Conservation (phyloP, 2,797 vertebrate species). For the Gallinago nigripennis region DNA sequence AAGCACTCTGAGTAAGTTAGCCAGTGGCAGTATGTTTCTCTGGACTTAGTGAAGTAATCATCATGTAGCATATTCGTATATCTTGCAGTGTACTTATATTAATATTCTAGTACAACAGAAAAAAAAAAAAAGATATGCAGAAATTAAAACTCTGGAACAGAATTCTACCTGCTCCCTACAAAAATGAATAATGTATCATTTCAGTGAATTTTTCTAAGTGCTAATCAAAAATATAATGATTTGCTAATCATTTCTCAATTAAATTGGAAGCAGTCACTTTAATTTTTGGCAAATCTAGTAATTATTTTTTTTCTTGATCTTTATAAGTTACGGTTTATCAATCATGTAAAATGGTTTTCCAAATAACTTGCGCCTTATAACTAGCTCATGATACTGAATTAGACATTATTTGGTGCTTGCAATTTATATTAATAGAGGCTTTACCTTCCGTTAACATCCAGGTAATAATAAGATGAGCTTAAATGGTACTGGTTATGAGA, state of each 20-base stretch:
- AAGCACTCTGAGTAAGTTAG: neutral
- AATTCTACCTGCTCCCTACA: neutral
- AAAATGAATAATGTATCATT: neutral
- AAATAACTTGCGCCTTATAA: neutral
- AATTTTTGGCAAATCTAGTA: neutral
- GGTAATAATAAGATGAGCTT: neutral
- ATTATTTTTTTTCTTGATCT: neutral
- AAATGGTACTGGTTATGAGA: neutral
- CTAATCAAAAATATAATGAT: neutral
- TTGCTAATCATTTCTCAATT: neutral
- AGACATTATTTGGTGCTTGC: neutral
- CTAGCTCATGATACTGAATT: neutral
- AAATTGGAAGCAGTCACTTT: neutral
- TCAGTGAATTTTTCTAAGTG: neutral
- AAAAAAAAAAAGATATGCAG: neutral
- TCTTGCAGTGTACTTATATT: neutral
- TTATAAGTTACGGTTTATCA: neutral
- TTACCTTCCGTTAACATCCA: neutral
- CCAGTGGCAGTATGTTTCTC: neutral
- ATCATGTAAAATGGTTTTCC: neutral
- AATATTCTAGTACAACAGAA: neutral
- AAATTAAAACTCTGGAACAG: constrained; percentile 2
- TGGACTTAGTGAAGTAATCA: neutral
- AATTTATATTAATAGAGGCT: neutral
- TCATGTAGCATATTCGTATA: neutral